These are phyloP conservation scores for Torymus aiolomorphi DNA, from an alignment of 2,888 invertebrate species.

Conservation along the genomic window DNA sequence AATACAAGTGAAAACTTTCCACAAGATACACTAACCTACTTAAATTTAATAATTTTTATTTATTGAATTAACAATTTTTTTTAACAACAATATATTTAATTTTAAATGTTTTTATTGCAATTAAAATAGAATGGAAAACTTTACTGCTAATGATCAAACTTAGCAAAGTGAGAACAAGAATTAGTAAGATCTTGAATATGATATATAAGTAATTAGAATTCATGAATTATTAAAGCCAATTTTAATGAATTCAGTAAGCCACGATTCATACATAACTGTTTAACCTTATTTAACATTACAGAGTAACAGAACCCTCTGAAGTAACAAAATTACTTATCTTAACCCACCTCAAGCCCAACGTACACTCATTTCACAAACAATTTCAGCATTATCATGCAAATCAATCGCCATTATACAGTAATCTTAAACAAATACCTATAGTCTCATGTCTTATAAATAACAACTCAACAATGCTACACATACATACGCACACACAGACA, in stretches of 20 bases:
- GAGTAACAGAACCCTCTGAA: neutral
- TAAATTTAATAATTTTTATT: no score
- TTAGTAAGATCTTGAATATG: no score
- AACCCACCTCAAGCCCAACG: neutral
- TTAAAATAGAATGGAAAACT: no score
- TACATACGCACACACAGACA: neutral
- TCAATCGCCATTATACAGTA: neutral
- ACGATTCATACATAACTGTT: no score
- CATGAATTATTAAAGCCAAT: conserved; percentile 16
- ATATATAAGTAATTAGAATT: conserved; percentile 10
- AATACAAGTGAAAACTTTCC: neutral
- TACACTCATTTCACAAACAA: neutral
- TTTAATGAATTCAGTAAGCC: neutral
- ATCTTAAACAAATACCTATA: neutral
- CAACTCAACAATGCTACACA: neutral
- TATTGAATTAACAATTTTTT: no score
- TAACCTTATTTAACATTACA: neutral
- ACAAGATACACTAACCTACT: no score
- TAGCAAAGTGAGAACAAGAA: no score
- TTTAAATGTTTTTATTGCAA: no score
- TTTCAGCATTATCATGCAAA: neutral
- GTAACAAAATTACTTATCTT: neutral
- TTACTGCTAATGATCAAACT: no score
- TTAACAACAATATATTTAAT: no score
- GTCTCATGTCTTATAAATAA: neutral